Base-by-base conservation (phyloP, 1,140 invertebrate genomes). In the Venturia canescens region DNA sequence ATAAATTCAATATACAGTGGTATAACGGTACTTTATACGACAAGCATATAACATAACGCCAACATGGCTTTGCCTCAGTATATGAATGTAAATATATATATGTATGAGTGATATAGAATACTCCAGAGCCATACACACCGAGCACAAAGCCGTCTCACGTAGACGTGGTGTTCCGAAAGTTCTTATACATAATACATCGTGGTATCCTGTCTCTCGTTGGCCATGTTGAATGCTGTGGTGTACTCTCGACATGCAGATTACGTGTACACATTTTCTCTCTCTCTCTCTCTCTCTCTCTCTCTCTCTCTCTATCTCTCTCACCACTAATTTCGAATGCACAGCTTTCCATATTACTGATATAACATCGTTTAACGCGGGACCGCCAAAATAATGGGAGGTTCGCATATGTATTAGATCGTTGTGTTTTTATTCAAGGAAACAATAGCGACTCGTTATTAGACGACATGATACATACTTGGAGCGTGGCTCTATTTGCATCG, bases 101-200 rank as follows among this genome's bases (percentile, higher is more conserved):
- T 44, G 57, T 74, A 74, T 21, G 2, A n/a, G 57, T 21, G 2
- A n/a, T 57, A 57, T 57, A 57, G 4, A n/a, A 57, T 57, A n/a
- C 21, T n/a, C 53, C 4, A n/a, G 53, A n/a, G 21, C 18, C 53
- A 57, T 57, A 23, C 23, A 74, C 53, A 26, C 26, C n/a, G n/a
- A 27, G 71, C 48, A 57, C 23, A 74, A 53, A 74, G 48, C 71
- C 44, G 26, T 74, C 44, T 57, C 44, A 27, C 71, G 48, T 53
- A 44, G 48, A 29, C 48, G 71, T 26, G 48, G 48, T 48, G 48
- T 74, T 74, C 48, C 27, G 26, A 57, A 74, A 74, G 44, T 74
- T 74, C 71, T 74, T 74, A 74, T 74, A 53, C 71, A 74, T 74
- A 74, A 74, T 74, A 74, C 71, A 74, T 74, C 71, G 71, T 21